phyloP scores from a whole-genome alignment of 2,797 vertebrate genomes.

The Hoplostethus mediterraneus region DNA sequence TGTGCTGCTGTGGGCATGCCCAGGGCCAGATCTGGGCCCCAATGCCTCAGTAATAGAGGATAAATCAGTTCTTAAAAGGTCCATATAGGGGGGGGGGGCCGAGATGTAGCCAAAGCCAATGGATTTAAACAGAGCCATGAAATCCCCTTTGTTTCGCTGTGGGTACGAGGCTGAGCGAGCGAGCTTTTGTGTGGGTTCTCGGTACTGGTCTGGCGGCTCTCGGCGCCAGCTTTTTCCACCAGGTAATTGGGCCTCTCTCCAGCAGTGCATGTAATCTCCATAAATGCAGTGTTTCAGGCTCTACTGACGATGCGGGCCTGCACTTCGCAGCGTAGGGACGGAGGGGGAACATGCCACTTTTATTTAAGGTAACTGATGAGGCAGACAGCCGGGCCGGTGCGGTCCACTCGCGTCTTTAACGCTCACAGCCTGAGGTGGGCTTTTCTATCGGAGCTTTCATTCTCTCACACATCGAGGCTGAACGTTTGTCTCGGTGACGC shows the following conservation, averaged over 20 bases:
- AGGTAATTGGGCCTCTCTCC: conserved; percentile 76
- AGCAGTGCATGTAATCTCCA: conserved; percentile 63
- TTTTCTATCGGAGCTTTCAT: conserved; percentile 50
- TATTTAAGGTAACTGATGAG: conserved; percentile 72
- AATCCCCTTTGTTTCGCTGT: conserved; percentile 83
- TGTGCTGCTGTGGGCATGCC: conserved; percentile 62
- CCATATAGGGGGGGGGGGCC: conserved; percentile 61
- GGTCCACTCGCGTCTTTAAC: conserved; percentile 39
- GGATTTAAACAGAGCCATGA: conserved; percentile 79
- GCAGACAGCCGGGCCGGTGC: conserved; percentile 42
- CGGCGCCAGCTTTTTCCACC: conserved; percentile 71
- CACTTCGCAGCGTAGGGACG: conserved; percentile 20
- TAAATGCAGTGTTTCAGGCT: conserved; percentile 56
- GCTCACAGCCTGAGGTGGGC: conserved; percentile 34
- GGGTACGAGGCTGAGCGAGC: conserved; percentile 60
- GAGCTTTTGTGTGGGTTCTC: conserved; percentile 66
- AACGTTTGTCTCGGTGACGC: conserved; percentile 30
- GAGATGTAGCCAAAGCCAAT: conserved; percentile 72
- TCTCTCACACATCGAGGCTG: conserved; percentile 31
- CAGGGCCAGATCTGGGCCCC: conserved; percentile 66
- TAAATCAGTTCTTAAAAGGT: conserved; percentile 83
- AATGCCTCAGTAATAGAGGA: conserved; percentile 74
- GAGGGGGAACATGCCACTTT: conserved; percentile 58
- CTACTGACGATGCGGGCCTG: conserved; percentile 25
- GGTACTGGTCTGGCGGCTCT: conserved; percentile 60